A percentile compares a stretch with the other conserved stretches of the same genome.
These are phyloP conservation scores for Drosophila ogumai DNA, from an alignment of 1,140 invertebrate species.

Conservation along the genomic window DNA sequence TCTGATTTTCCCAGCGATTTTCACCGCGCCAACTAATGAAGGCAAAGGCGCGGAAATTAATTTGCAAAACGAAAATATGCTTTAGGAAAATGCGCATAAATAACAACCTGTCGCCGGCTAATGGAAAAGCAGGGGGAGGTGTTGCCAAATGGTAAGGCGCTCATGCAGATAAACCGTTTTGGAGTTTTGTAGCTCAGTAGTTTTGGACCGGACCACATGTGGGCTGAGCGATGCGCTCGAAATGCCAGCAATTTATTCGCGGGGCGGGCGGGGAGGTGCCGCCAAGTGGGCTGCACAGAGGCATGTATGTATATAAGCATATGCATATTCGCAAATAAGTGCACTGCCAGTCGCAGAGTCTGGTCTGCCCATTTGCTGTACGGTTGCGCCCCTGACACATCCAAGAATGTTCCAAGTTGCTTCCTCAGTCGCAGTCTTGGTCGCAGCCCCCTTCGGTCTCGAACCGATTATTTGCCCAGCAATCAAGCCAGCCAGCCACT, in stretches of 20 bases:
- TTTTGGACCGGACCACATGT: conserved; percentile 65
- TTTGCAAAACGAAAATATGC: conserved; percentile 61
- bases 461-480: conserved; percentile 60
- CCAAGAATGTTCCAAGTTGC: conserved; percentile 55
- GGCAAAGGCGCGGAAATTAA: conserved; percentile 64
- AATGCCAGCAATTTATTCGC: conserved; percentile 35
- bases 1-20: conserved; percentile 63
- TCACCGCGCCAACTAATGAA: conserved; percentile 69
- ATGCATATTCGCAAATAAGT: conserved; percentile 39
- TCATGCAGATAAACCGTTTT: conserved; percentile 80
- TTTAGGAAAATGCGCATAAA: conserved; percentile 36
- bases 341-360: conserved; percentile 32
- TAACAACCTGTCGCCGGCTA: conserved; percentile 32
- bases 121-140: conserved; percentile 48
- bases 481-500: conserved; percentile 51
- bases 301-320: conserved; percentile 4
- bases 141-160: conserved; percentile 48
- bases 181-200: conserved; percentile 59
- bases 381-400: conserved; percentile 52
- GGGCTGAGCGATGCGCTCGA: conserved; percentile 59
- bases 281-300: background rate
- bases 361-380: conserved; percentile 40
- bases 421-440: conserved; percentile 27
- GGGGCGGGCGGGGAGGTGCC: conserved; percentile 7
- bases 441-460: conserved; percentile 6